Conservation (phyloP, 2,113 vertebrate genomes). For the Rutilus rutilus region DNA sequence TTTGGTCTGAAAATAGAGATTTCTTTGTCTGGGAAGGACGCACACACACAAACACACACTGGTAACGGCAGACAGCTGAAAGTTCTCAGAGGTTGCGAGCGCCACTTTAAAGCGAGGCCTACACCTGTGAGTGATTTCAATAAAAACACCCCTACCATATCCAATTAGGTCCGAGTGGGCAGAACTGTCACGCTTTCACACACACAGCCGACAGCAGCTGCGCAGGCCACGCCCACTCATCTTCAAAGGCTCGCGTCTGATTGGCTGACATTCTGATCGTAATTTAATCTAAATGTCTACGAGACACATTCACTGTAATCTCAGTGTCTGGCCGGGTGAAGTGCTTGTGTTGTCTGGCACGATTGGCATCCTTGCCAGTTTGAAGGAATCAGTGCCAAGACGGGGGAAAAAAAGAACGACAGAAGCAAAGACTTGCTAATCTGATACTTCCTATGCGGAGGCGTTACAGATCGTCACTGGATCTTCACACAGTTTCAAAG, state of each 20-base stretch:
- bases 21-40: slow-evolving; percentile 51
- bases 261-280: slow-evolving; percentile 6
- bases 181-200: slow-evolving; percentile 49
- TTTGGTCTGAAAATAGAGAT: slow-evolving; percentile 49
- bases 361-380: slow-evolving; percentile 17
- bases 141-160: slow-evolving; percentile 60
- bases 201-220: slow-evolving; percentile 55
- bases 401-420: not conserved
- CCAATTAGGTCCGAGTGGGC: slow-evolving; percentile 58
- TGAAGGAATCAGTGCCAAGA: not conserved
- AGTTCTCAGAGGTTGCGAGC: slow-evolving; percentile 47
- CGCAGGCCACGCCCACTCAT: not conserved
- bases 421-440: slow-evolving; percentile 13
- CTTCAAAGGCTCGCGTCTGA: slow-evolving; percentile 25
- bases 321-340: slow-evolving; percentile 19
- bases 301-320: slow-evolving; percentile 2
- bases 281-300: slow-evolving; percentile 31
- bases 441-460: slow-evolving; percentile 39
- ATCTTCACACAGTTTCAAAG: not conserved
- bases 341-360: slow-evolving; percentile 27
- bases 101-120: slow-evolving; percentile 49
- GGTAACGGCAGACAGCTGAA: slow-evolving; percentile 45
- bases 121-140: slow-evolving; percentile 62
- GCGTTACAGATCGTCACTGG: slow-evolving; percentile 6
- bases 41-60: slow-evolving; percentile 11